These are phyloP conservation scores for Ctenopoma multispine DNA, from an alignment of 2,797 vertebrate species.

Conservation along the genomic window DNA sequence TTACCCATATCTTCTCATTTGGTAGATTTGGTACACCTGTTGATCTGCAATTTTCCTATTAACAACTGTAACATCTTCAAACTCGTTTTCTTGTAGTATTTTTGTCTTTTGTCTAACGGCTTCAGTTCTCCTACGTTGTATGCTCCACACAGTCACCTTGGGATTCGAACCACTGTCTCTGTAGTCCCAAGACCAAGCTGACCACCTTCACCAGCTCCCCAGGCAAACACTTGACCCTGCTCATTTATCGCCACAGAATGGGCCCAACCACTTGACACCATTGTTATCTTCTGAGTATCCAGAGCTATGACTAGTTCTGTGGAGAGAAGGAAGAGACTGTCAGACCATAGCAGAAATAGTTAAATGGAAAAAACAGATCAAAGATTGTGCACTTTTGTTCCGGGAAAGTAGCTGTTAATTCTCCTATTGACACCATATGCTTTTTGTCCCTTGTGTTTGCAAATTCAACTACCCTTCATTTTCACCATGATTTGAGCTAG, in stretches of 20 bases:
- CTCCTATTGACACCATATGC: background rate
- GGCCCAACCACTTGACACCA: constrained; percentile 91
- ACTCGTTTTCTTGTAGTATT: background rate
- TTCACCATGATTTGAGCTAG: background rate
- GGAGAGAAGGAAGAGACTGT: constrained; percentile 27
- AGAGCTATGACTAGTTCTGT: constrained; percentile 91
- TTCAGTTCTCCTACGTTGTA: background rate
- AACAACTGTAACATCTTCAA: background rate
- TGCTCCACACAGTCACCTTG: constrained; percentile 84
- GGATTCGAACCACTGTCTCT: constrained; percentile 89
- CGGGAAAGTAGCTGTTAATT: background rate
- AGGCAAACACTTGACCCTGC: constrained; percentile 94
- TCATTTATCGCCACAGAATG: constrained; percentile 93
- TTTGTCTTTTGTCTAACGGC: constrained; percentile 1
- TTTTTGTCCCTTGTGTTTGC: background rate
- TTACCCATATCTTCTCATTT: background rate
- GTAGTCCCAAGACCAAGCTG: constrained; percentile 91
- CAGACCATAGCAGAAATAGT: background rate
- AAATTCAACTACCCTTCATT: background rate
- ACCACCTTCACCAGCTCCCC: constrained; percentile 92
- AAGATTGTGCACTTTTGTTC: background rate
- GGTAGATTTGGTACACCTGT: background rate
- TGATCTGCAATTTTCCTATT: background rate
- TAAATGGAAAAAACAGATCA: background rate
- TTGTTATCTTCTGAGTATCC: constrained; percentile 92